Percentiles rank a stretch among this genome's conserved stretches.
Evolutionary conservation across 2,113 vertebrate genomes (phyloP).

Genomic region (Ceyx margarethae): DNA sequence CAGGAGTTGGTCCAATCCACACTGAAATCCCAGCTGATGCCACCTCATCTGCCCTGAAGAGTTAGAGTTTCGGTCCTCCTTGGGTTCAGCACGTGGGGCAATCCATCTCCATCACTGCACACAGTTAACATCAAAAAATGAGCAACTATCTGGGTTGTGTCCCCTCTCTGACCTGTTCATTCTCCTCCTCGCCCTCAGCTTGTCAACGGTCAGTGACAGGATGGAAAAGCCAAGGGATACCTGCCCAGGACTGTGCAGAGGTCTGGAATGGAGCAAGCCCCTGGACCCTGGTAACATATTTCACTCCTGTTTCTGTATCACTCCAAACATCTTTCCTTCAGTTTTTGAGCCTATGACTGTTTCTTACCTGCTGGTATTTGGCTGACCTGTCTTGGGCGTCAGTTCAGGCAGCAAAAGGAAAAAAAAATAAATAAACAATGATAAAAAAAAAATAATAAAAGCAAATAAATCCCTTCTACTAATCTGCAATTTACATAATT

Average conservation of each 20-base stretch:
- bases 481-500: conserved; percentile 40
- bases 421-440: not conserved
- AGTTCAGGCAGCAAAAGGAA: not conserved
- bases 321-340: not conserved
- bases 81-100: fast-evolving
- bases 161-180: fast-evolving
- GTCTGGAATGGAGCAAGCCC: not conserved
- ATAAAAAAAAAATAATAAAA: not conserved
- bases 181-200: not conserved
- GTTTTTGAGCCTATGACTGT: not conserved
- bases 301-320: not conserved
- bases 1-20: fast-evolving
- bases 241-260: fast-evolving
- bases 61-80: fast-evolving
- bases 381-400: not conserved
- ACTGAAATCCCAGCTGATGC: not conserved
- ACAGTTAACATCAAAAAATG: not conserved
- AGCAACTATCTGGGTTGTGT: not conserved
- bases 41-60: not conserved
- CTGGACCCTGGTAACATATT: fast-evolving
- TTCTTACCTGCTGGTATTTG: not conserved
- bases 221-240: not conserved
- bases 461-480: not conserved
- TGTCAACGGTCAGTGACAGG: not conserved
- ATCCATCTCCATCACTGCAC: fast-evolving